phyloP scores from a whole-genome alignment of 2,797 vertebrate species.

The Prionace glauca region DNA sequence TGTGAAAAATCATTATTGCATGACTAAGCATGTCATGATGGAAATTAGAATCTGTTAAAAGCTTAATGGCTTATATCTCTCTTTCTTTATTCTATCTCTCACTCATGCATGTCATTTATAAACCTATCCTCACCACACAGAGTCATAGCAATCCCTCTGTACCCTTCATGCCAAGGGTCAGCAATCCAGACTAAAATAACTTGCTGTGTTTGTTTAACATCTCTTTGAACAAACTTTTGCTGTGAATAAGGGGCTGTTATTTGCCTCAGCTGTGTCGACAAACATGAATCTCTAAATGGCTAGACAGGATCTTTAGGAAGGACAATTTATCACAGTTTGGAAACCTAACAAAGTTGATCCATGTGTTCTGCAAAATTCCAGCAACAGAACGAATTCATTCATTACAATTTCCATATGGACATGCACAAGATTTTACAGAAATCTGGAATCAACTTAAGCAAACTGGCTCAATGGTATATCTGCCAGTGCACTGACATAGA shows the following conservation, averaged over 20 bases:
- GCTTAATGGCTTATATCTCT: background rate
- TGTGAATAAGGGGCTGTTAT: conserved; percentile 9
- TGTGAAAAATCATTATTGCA: background rate
- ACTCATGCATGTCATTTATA: background rate
- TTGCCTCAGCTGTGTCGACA: conserved; percentile 13
- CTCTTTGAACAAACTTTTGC: conserved; percentile 1
- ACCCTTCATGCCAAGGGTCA: background rate
- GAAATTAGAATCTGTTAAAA: background rate
- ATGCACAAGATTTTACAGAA: background rate
- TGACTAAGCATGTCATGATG: background rate
- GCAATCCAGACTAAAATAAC: conserved; percentile 26
- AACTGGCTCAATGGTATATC: background rate
- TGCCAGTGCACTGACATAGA: background rate
- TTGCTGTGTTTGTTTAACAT: conserved; percentile 12
- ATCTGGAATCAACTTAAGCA: background rate
- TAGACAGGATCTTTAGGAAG: background rate
- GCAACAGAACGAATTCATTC: conserved; percentile 6
- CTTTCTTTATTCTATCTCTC: background rate
- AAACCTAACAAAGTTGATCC: background rate
- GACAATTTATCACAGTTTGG: background rate
- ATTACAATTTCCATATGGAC: conserved; percentile 10
- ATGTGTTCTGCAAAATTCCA: conserved; percentile 11
- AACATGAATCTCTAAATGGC: background rate
- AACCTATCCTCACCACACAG: background rate
- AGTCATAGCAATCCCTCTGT: background rate